These are phyloP conservation scores for Dryobotodes eremita DNA, from an alignment of 2,888 invertebrate genomes.

Conservation along the genomic window DNA sequence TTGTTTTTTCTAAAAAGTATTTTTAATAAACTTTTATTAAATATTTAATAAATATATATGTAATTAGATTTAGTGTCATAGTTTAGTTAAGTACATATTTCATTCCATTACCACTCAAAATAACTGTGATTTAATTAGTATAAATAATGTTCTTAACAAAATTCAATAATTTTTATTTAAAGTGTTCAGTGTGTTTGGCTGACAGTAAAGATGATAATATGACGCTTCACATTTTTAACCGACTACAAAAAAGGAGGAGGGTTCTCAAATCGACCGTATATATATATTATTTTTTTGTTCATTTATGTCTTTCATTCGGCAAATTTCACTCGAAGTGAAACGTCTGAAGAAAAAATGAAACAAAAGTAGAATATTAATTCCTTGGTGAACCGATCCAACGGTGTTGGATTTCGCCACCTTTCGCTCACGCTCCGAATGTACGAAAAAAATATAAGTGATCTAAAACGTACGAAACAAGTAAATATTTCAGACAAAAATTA, in stretches of 20 bases:
- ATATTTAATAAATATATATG: no score
- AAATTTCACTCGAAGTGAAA: not conserved
- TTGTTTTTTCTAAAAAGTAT: not conserved
- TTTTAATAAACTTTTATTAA: not conserved
- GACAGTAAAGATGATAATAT: no score
- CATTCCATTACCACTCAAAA: conserved; percentile 69
- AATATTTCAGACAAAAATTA: no score
- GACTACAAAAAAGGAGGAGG: no score
- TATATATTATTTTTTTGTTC: no score
- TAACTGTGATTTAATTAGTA: conserved; percentile 72
- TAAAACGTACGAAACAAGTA: no score
- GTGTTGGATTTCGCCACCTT: not conserved
- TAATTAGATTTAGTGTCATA: not conserved
- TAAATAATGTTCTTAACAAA: conserved; percentile 23
- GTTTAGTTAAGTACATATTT: conserved; percentile 1
- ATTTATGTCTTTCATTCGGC: not conserved
- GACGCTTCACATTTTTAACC: not conserved
- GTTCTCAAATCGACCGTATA: no score
- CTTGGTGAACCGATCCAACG: no score
- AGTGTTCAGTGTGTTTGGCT: not conserved
- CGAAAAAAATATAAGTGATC: no score
- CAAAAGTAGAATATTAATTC: not conserved
- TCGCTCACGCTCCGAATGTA: not conserved
- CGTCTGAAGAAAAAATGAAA: not conserved
- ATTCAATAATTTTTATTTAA: conserved; percentile 8